phyloP scores from a whole-genome alignment of 1,140 invertebrate species.

The Trissolcus basalis region DNA sequence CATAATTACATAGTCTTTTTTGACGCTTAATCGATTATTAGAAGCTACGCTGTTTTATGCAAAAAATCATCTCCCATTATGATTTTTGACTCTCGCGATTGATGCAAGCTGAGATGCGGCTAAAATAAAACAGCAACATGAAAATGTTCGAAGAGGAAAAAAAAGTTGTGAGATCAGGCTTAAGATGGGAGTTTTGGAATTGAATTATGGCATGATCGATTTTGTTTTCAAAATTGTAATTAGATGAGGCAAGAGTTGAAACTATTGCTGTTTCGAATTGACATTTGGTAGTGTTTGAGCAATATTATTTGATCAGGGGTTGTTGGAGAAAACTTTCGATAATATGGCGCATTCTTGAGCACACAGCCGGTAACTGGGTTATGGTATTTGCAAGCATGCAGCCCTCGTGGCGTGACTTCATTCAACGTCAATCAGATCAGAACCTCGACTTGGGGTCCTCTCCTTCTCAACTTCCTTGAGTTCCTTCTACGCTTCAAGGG shows the following conservation, averaged over 20 bases:
- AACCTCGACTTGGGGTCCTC: conserved; percentile 9
- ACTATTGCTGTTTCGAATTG: conserved; percentile 5
- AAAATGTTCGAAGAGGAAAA: no score
- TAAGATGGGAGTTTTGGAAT: no score
- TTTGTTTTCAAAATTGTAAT: no score
- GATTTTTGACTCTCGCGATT: not conserved
- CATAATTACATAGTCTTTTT: conserved; percentile 54
- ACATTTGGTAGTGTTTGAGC: conserved; percentile 7
- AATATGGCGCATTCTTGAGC: conserved; percentile 50
- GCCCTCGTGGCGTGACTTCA: conserved; percentile 51
- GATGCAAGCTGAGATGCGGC: no score
- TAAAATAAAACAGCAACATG: no score
- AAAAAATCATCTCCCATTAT: conserved; percentile 9
- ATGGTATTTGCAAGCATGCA: conserved; percentile 58
- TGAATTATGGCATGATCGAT: no score
- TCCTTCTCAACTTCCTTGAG: conserved; percentile 31
- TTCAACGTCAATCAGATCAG: conserved; percentile 42
- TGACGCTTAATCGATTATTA: conserved; percentile 48
- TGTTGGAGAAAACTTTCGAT: conserved; percentile 31
- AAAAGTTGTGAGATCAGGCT: no score
- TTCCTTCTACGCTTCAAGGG: conserved; percentile 40
- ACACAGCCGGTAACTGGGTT: conserved; percentile 55
- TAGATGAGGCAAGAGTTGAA: not conserved
- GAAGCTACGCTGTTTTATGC: conserved; percentile 4
- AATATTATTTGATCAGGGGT: conserved; percentile 6